Conservation (phyloP, 1,140 invertebrate species). For the Sipha flava region DNA sequence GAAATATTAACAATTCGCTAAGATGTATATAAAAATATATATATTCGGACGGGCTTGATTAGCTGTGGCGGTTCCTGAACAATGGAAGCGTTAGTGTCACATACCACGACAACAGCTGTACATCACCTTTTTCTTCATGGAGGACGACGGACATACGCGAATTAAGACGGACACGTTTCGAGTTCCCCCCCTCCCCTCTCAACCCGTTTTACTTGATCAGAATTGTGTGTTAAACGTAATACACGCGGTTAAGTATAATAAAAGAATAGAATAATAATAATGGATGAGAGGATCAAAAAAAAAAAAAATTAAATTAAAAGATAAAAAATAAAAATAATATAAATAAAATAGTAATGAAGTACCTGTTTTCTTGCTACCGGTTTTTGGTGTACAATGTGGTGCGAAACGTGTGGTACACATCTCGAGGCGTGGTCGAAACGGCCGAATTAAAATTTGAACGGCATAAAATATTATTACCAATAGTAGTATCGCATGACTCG, state of each 20-base stretch:
- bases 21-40: not conserved
- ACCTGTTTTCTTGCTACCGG: conserved; percentile 27
- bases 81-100: conserved; percentile 31
- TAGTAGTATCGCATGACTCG: too few species aligned
- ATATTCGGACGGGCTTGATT: conserved; percentile 31
- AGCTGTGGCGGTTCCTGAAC: conserved; percentile 21
- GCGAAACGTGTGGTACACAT: conserved; percentile 3
- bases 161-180: conserved; percentile 24
- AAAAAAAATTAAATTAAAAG: too few species aligned
- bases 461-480: not conserved
- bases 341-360: not conserved
- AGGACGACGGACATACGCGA: not conserved
- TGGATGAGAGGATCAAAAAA: not conserved
- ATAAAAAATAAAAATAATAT: too few species aligned
- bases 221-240: not conserved
- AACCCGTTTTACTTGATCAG: not conserved
- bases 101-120: conserved; percentile 28
- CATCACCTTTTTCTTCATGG: conserved; percentile 21
- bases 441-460: not conserved
- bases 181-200: not conserved
- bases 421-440: not conserved
- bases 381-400: not conserved
- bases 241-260: not conserved
- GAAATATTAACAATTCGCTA: not conserved
- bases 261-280: conserved; percentile 15